A percentile compares a stretch with the other conserved stretches of the same genome.
Conservation (phyloP, 2,888 invertebrate genomes). For the Thecocarcelia acutangulata region DNA sequence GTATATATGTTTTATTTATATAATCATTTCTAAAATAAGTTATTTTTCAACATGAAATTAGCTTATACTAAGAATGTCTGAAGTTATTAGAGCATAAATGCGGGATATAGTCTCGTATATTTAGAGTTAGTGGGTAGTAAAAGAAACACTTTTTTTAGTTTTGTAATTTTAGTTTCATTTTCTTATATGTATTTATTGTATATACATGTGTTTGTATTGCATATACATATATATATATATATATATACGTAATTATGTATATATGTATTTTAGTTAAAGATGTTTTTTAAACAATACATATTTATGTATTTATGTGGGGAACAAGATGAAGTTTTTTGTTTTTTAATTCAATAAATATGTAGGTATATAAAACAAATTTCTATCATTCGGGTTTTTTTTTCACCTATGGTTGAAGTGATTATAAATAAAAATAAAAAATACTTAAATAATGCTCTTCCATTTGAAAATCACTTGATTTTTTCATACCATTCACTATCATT, state of each 20-base stretch:
- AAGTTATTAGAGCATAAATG: slow-evolving; percentile 59
- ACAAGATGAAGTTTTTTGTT: too few species aligned
- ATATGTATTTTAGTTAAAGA: background rate
- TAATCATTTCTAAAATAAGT: slow-evolving; percentile 35
- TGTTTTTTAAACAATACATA: background rate
- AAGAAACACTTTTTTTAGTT: slow-evolving; percentile 39
- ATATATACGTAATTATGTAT: background rate
- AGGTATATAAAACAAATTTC: too few species aligned
- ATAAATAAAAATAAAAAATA: too few species aligned
- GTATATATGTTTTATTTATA: slow-evolving; percentile 26
- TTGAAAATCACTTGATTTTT: too few species aligned
- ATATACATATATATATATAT: slow-evolving; percentile 2
- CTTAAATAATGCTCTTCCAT: too few species aligned
- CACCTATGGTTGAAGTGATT: too few species aligned
- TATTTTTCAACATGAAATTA: slow-evolving; percentile 48
- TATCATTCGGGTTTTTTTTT: background rate
- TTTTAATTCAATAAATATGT: too few species aligned
- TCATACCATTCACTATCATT: too few species aligned
- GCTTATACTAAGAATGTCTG: slow-evolving; percentile 24
- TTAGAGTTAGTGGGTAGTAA: slow-evolving; percentile 37
- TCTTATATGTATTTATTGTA: background rate
- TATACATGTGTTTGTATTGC: slow-evolving; percentile 3
- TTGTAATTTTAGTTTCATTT: slow-evolving; percentile 25
- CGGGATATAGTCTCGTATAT: slow-evolving; percentile 60
- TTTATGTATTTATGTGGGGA: background rate